Percentiles rank a stretch among this genome's conserved stretches.
Evolutionary conservation across 2,797 vertebrate species (phyloP).

Genomic region (Peromyscus eremicus): DNA sequence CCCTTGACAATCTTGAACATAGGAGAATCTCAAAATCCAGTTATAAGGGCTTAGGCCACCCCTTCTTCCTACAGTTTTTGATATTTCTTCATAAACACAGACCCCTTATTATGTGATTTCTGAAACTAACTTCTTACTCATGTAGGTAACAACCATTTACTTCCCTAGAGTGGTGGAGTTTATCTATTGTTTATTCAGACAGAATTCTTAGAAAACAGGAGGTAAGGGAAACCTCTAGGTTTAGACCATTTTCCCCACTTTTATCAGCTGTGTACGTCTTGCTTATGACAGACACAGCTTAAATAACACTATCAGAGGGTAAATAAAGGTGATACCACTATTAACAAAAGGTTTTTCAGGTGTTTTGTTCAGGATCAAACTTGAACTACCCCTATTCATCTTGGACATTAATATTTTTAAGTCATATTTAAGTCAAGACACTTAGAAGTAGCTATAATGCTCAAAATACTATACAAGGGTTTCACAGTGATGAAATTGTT

Average conservation of each 20-base stretch:
- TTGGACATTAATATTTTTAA: conserved; percentile 20
- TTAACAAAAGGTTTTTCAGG: neutral
- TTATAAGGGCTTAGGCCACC: neutral
- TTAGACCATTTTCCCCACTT: neutral
- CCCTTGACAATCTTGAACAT: neutral
- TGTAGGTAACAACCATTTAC: neutral
- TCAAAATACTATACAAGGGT: neutral
- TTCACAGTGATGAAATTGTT: neutral
- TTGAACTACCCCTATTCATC: neutral
- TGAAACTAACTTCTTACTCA: neutral
- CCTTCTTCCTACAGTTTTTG: neutral
- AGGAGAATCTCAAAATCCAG: neutral
- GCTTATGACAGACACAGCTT: neutral
- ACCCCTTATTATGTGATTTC: neutral
- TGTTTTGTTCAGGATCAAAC: conserved; percentile 3
- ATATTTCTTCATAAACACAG: neutral
- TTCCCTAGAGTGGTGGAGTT: neutral
- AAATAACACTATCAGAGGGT: neutral
- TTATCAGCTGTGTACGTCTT: neutral
- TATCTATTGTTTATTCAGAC: neutral
- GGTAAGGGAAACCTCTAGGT: neutral
- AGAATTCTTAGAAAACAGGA: neutral
- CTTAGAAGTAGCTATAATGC: neutral
- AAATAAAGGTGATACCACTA: neutral
- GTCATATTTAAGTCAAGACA: neutral